Percentiles rank a stretch among this genome's conserved stretches.
Evolutionary conservation across 2,113 vertebrate genomes (phyloP).

Genomic region (Eira barbara): DNA sequence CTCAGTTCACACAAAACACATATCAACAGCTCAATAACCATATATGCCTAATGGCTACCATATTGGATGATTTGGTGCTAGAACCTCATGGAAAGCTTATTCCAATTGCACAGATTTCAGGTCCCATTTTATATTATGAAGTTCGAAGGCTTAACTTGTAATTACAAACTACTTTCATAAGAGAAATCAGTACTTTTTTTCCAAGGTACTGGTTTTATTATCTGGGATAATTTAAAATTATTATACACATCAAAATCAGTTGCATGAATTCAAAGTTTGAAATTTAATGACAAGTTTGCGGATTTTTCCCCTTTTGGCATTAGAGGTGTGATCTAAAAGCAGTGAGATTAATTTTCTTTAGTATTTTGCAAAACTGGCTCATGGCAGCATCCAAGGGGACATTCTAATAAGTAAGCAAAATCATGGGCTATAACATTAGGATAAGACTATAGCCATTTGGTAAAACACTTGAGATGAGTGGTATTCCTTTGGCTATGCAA

Average conservation of each 20-base stretch:
- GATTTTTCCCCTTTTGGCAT: neutral
- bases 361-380: neutral
- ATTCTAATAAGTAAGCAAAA: neutral
- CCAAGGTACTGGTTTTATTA: neutral
- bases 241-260: neutral
- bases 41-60: neutral
- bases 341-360: neutral
- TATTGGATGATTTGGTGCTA: neutral
- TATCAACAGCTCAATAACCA: neutral
- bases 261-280: neutral
- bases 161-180: neutral
- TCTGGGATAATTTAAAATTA: constrained; percentile 14
- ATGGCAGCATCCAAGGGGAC: neutral
- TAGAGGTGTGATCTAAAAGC: neutral
- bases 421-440: neutral
- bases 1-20: neutral
- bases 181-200: neutral
- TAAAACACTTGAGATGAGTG: neutral
- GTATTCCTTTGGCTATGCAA: neutral
- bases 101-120: neutral
- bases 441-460: neutral
- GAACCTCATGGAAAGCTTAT: neutral
- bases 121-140: neutral
- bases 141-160: neutral
- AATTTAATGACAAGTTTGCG: neutral